These are phyloP conservation scores for Biston stratarius DNA, from an alignment of 2,888 invertebrate species.

Conservation along the genomic window DNA sequence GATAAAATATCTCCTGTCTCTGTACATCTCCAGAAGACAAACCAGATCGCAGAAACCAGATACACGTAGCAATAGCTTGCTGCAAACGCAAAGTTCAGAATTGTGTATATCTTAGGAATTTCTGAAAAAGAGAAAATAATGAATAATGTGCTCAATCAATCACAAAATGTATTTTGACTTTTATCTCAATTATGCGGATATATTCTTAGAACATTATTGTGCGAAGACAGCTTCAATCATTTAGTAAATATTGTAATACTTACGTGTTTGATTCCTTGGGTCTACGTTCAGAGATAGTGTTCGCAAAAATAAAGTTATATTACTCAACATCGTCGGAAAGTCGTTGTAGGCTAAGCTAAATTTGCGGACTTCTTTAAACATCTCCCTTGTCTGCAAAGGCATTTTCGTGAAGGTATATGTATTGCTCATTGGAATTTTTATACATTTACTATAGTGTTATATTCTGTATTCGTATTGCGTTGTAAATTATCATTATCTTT, in stretches of 20 bases:
- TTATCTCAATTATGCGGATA: too few relatives aligned
- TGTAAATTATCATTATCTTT: too few relatives aligned
- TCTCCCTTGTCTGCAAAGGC: not conserved
- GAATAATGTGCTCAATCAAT: too few relatives aligned
- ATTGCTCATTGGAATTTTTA: not conserved
- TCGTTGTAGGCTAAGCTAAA: slow-evolving; percentile 57
- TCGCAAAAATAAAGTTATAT: slow-evolving; percentile 54
- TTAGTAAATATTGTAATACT: not conserved
- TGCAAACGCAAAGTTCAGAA: not conserved
- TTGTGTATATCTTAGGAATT: not conserved
- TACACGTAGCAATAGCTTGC: slow-evolving; percentile 56
- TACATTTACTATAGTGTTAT: not conserved
- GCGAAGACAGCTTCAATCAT: too few relatives aligned
- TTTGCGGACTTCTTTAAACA: slow-evolving; percentile 32
- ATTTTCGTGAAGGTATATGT: too few relatives aligned
- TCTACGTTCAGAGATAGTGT: slow-evolving; percentile 58
- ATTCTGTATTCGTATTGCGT: not conserved
- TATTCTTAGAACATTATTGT: too few relatives aligned
- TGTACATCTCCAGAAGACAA: slow-evolving; percentile 52
- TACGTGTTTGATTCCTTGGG: slow-evolving; percentile 45
- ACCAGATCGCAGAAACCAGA: slow-evolving; percentile 59
- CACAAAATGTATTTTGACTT: too few relatives aligned
- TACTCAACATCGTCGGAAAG: slow-evolving; percentile 60
- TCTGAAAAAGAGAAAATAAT: not conserved
- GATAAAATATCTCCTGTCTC: slow-evolving; percentile 54